These are phyloP conservation scores for Alauda arvensis DNA, from an alignment of 2,797 vertebrate species.

Conservation along the genomic window DNA sequence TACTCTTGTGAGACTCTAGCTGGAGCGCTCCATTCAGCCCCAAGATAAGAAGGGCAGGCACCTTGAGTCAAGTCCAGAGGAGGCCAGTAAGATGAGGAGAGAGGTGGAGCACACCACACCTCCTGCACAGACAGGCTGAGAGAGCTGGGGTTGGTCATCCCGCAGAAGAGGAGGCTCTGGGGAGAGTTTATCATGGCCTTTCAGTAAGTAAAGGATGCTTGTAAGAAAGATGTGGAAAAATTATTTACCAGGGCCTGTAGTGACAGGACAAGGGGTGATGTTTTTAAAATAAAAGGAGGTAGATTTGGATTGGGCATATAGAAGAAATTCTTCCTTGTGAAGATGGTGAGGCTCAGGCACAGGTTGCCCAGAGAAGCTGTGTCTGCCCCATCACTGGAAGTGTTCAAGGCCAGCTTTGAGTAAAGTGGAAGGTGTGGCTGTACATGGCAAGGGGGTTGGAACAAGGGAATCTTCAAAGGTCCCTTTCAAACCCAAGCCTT, in stretches of 20 bases:
- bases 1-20: fast-evolving
- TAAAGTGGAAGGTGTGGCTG: neutral
- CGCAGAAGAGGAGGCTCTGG: neutral
- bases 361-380: neutral
- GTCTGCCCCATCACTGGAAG: neutral
- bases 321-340: neutral
- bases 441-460: fast-evolving
- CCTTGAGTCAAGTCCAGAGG: neutral
- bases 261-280: neutral
- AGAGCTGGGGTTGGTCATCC: neutral
- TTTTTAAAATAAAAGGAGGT: neutral
- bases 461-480: neutral
- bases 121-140: fast-evolving
- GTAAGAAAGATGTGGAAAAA: neutral
- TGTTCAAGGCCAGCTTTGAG: neutral
- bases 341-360: neutral
- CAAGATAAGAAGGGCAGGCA: fast-evolving
- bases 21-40: fast-evolving
- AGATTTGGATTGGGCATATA: neutral
- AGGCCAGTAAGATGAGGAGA: neutral
- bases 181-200: fast-evolving
- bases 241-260: neutral
- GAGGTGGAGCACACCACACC: neutral
- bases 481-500: neutral
- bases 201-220: neutral